Conservation (phyloP, 2,888 invertebrate species). For the Metacarcinus magister region DNA sequence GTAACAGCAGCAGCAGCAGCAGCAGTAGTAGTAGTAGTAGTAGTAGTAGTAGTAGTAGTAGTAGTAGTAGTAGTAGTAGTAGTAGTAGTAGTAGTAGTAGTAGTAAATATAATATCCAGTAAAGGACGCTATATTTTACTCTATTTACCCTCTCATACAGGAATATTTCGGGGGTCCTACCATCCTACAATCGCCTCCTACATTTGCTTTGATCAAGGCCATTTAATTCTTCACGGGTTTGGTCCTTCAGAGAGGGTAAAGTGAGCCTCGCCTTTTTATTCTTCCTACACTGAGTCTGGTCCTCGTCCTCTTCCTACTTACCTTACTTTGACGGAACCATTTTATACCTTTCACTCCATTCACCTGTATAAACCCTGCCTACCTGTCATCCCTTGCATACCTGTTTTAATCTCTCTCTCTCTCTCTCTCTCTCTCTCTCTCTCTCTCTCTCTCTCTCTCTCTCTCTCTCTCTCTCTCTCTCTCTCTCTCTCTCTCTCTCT, state of each 20-base stretch:
- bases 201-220: slow-evolving; percentile 31
- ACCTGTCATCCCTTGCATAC: not conserved
- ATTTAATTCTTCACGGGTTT: slow-evolving; percentile 12
- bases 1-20: not conserved
- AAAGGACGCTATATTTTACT: not conserved
- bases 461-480: not conserved
- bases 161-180: not conserved
- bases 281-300: not conserved
- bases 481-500: not conserved
- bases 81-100: not conserved
- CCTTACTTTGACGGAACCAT: not conserved
- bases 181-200: not conserved
- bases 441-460: not conserved
- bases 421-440: not conserved
- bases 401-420: not conserved
- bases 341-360: slow-evolving; percentile 21
- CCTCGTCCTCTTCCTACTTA: slow-evolving; percentile 28
- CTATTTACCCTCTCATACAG: not conserved
- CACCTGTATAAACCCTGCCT: slow-evolving; percentile 12
- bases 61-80: slow-evolving; percentile 16
- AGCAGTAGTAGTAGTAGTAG: not conserved
- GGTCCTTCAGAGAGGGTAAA: slow-evolving; percentile 28
- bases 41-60: slow-evolving; percentile 11
- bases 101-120: not conserved
- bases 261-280: not conserved